Conservation (phyloP, 2,113 vertebrate species). For the Mungos mungo region DNA sequence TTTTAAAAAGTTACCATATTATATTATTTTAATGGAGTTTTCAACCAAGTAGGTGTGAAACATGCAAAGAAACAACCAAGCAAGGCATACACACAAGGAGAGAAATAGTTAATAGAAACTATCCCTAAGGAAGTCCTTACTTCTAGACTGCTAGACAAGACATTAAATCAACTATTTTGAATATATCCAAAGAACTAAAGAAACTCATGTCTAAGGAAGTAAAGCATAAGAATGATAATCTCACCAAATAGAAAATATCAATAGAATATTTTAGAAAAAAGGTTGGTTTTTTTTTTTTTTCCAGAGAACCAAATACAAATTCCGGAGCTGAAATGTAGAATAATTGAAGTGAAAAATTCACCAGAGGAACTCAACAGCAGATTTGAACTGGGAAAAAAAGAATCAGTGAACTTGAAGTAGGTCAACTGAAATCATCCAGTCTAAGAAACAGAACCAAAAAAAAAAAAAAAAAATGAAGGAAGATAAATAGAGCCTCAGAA, state of each 20-base stretch:
- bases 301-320: background rate
- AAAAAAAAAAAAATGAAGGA: too few species aligned
- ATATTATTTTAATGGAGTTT: background rate
- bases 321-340: background rate
- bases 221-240: background rate
- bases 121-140: background rate
- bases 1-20: background rate
- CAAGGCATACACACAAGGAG: background rate
- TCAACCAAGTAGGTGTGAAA: background rate
- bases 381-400: background rate
- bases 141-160: background rate
- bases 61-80: background rate
- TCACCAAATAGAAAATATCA: background rate
- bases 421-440: background rate
- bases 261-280: background rate
- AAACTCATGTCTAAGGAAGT: background rate
- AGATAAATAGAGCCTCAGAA: background rate
- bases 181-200: background rate
- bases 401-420: background rate
- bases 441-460: background rate
- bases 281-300: background rate
- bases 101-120: background rate
- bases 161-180: background rate
- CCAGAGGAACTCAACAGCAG: background rate
- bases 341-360: background rate